These are phyloP conservation scores for Pseudopleuronectes americanus DNA, from an alignment of 2,797 vertebrate genomes.

Conservation along the genomic window DNA sequence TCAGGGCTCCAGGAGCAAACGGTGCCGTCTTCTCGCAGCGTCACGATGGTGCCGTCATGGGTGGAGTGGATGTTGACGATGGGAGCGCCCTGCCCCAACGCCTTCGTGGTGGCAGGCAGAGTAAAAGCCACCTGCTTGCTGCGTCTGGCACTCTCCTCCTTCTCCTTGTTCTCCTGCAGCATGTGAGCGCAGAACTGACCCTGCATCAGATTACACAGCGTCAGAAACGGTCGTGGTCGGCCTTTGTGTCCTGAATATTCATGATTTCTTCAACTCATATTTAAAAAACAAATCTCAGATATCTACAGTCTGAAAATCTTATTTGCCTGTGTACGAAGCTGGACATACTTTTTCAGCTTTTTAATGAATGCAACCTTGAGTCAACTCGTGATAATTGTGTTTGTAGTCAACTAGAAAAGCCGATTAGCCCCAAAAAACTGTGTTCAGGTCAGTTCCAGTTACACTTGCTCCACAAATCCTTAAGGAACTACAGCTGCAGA, in stretches of 20 bases:
- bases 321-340: neutral
- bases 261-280: no score
- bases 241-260: neutral
- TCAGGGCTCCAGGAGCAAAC: constrained; percentile 86
- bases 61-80: constrained; percentile 72
- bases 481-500: neutral
- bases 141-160: constrained; percentile 66
- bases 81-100: constrained; percentile 70
- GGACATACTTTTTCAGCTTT: neutral
- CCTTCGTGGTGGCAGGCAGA: constrained; percentile 77
- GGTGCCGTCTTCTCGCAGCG: constrained; percentile 83
- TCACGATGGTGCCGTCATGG: constrained; percentile 79
- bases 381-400: neutral
- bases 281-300: neutral
- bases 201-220: constrained; percentile 57
- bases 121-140: constrained; percentile 79
- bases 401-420: neutral
- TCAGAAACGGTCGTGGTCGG: constrained; percentile 7
- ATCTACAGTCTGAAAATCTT: neutral
- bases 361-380: neutral
- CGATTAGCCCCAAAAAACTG: neutral
- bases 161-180: constrained; percentile 81
- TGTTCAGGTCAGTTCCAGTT: neutral
- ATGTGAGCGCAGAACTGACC: constrained; percentile 85
- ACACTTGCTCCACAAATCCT: neutral